Base-by-base conservation (phyloP, 1,140 invertebrate species). In the Megalonaias nervosa region DNA sequence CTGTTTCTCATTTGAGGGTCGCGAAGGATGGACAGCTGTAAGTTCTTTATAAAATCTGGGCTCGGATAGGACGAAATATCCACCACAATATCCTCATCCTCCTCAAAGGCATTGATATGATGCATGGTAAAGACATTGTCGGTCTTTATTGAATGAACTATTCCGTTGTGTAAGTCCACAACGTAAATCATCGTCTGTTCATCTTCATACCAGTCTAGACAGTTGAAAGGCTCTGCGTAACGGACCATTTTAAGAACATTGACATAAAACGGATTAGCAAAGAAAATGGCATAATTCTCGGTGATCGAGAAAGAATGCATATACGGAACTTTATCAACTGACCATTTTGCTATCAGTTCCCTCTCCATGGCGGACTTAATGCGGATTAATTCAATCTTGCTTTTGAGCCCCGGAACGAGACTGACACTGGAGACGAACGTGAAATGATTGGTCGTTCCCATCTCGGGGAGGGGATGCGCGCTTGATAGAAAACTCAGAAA, bases 241-340 rank as follows among this genome's bases (percentile, higher is more conserved):
- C 65, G 55, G 12, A 86, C 26, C 77, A 89, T 82, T 64, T 84
- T 84, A 9, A 67, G 0, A 1, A 84, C 67, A 74, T 87, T 83
- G 15, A 89, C 81, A 68, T 84, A 87, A 65, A 87, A 82, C 2
- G 88, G 87, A 75, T 74, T 79, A 15, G 79, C 82, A 72, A 89
- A 82, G 9, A 89, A 77, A 21, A 89, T 79, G 14, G 81, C 87
- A 68, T 86, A 85, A 62, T 83, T 79, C 61, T 80, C 57, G 0
- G 87, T 89, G 2, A 84, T 81, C 5, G 85, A 84, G 76, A 89
- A 87, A 14, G 86, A 89, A 70, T 89, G 88, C 86, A 89, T 87
- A 75, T 89, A 89, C 4, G 84, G 84, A 21, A 86, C 75, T 38
- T 80, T 76, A 21, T 83, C 80, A 17, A 89, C 84, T 3, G 79